Base-by-base conservation (phyloP, 1,140 invertebrate species). In the Drosophila nannoptera region DNA sequence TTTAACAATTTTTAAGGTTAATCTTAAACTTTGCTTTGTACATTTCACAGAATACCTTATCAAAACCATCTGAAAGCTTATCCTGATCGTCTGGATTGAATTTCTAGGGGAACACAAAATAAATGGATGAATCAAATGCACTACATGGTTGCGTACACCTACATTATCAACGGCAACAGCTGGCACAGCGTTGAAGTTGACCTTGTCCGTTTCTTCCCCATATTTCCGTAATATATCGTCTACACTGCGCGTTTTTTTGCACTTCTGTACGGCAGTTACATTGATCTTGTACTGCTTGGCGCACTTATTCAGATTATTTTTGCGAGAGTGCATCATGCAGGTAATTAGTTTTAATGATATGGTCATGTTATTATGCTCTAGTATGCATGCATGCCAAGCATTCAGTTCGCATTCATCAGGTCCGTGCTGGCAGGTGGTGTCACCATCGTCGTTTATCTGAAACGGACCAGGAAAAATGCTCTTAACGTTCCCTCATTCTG, bases 361-460 rank as follows among this genome's bases (percentile, higher is more conserved):
- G 9, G 14, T 36, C 5, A 72, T 63, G 8, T 56, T 62, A 36
- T 78, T 73, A 38, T 88, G 72, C 33, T 89, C 87, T 54, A 89
- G 63, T n/a, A 89, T 78, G 59, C 88, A 89, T 33, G 53, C 88
- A 54, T 89, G 88, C 69, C 87, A 73, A 7, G 86, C 83, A 75
- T 89, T 89, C 14, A 88, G 36, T 33, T 89, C 74, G 50, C 88
- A 89, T 48, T 89, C 88, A 0, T 9, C 7, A 4, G 5, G 42
- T 0, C 88, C 88, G 46, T 89, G 88, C 55, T 89, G 88, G 38
- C 88, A 89, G 0, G 9, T 31, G 12, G 83, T 40, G 12, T 71
- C 46, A 22, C 66, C 77, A 6, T 50, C 7, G 1, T 40, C 38
- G 22, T 58, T 45, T 5, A 9, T 14, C 75, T 83, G 16, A 4